Base-by-base conservation (phyloP, 2,113 vertebrate genomes). In the Hiodon tergisus region DNA sequence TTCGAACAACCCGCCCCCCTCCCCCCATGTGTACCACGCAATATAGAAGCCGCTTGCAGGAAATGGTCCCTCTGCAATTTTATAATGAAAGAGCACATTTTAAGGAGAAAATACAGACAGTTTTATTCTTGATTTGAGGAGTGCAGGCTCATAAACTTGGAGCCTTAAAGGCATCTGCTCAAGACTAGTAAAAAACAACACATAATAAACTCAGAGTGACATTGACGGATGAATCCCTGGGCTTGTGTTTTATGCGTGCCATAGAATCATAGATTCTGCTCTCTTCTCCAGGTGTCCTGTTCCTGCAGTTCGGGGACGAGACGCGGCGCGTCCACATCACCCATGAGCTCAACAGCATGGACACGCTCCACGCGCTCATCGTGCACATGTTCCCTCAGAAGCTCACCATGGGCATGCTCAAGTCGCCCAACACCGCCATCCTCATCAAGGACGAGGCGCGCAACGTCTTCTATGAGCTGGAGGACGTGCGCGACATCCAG, bases 361-460 rank as follows among this genome's bases (percentile, higher is more conserved):
- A 98, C 81, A 99, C 96, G 4, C 92, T 99, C 81, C 93, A 97
- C 74, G 95, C 97, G 2, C 96, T 99, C 82, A 95, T 99, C 1
- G 95, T 95, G 51, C 97, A 99, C 92, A 97, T 99, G 94, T 99
- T 99, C 90, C 97, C 96, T 59, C 97, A 99, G 90, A 96, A 98
- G 85, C 95, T 99, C 83, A 98, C 94, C 79, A 96, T 98, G 94
- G 95, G 94, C 67, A 96, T 96, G 90, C 92, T 98, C 53, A 97
- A 97, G 80, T 97, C 95, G 11, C 95, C 95, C 80, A 94, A 93
- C 90, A 98, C 95, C 0, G 96, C 96, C 81, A 95, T 99, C 88
- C 92, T 99, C 83, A 98, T 99, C 88, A 99, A 99, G 83, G 97
- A 99, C 11, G 96, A 99, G 89, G 91, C 95, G 0, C 93, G 96